These are phyloP conservation scores for Patella pellucida DNA, from an alignment of 2,888 invertebrate species.

Conservation along the genomic window DNA sequence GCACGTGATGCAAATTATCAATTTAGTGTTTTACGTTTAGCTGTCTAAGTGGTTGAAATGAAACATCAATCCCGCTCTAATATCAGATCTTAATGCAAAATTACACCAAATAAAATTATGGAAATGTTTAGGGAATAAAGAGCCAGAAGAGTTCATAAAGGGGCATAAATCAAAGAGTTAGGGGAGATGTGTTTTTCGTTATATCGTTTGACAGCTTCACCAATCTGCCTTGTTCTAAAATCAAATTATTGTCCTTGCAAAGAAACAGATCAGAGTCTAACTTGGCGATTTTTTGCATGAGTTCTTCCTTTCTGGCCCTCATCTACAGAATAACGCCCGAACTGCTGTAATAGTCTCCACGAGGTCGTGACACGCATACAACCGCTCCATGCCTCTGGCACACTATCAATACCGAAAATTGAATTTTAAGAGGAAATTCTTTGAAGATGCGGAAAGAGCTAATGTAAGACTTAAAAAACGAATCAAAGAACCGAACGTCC, in stretches of 20 bases:
- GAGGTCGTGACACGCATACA: slow-evolving; percentile 9
- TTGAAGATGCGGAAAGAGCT: slow-evolving; percentile 10
- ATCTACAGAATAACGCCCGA: neutral
- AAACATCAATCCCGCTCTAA: neutral
- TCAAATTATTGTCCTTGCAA: slow-evolving; percentile 10
- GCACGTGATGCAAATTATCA: neutral
- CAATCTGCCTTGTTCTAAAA: slow-evolving; percentile 9
- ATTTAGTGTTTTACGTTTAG: slow-evolving; percentile 7
- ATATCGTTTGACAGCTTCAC: neutral
- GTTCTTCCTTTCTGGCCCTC: neutral
- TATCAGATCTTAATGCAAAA: slow-evolving; percentile 2
- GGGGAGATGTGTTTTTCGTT: slow-evolving; percentile 5
- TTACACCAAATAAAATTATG: slow-evolving; percentile 2
- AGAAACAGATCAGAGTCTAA: neutral
- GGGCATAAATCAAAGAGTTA: slow-evolving; percentile 2
- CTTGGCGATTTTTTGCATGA: slow-evolving; percentile 10
- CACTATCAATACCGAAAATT: slow-evolving; percentile 5
- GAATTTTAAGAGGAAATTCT: slow-evolving; percentile 10
- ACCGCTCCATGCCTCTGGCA: slow-evolving; percentile 3
- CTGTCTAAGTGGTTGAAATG: slow-evolving; percentile 10
- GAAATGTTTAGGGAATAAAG: slow-evolving; percentile 1
- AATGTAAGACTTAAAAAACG: slow-evolving; percentile 15
- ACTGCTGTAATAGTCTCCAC: neutral
- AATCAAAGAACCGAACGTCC: neutral
- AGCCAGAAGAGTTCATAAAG: slow-evolving; percentile 2